These are phyloP conservation scores for Cynopterus sphinx DNA, from an alignment of 2,797 vertebrate species.

Conservation along the genomic window DNA sequence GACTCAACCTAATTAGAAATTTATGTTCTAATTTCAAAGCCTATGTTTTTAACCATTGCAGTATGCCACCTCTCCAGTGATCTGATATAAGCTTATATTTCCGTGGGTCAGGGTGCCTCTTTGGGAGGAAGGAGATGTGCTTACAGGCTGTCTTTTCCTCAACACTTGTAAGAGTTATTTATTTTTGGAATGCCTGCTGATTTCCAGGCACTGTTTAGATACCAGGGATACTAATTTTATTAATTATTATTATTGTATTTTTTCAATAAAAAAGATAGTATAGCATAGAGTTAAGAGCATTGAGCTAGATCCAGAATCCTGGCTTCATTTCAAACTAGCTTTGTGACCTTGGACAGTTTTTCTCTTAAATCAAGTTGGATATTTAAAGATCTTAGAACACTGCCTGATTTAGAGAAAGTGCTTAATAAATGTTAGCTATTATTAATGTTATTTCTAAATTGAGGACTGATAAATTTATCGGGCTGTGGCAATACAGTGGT, in stretches of 20 bases:
- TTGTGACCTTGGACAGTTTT: neutral
- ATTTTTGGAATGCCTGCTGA: slow-evolving; percentile 18
- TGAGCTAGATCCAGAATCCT: neutral
- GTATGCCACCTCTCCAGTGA: neutral
- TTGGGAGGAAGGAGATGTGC: neutral
- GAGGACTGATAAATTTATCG: neutral
- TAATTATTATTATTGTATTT: slow-evolving; percentile 14
- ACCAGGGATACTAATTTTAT: slow-evolving; percentile 19
- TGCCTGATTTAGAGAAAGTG: neutral
- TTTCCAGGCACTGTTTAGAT: neutral
- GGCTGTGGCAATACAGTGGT: neutral
- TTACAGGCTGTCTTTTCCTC: neutral
- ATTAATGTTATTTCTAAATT: slow-evolving; percentile 27
- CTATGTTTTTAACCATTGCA: slow-evolving; percentile 3
- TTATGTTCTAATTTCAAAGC: slow-evolving; percentile 27
- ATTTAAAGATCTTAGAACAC: neutral
- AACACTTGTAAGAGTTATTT: neutral
- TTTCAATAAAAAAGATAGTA: slow-evolving; percentile 22
- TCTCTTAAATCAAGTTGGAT: slow-evolving; percentile 21
- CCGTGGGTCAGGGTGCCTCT: neutral
- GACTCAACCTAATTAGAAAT: slow-evolving; percentile 53
- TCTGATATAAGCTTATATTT: slow-evolving; percentile 22
- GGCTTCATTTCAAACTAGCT: neutral
- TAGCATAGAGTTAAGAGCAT: slow-evolving; percentile 2
- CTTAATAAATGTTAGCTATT: slow-evolving; percentile 25